Percentiles rank a stretch among this genome's conserved stretches.
Evolutionary conservation across 2,888 invertebrate genomes (phyloP).

Genomic region (Xanthorhoe spadicearia): DNA sequence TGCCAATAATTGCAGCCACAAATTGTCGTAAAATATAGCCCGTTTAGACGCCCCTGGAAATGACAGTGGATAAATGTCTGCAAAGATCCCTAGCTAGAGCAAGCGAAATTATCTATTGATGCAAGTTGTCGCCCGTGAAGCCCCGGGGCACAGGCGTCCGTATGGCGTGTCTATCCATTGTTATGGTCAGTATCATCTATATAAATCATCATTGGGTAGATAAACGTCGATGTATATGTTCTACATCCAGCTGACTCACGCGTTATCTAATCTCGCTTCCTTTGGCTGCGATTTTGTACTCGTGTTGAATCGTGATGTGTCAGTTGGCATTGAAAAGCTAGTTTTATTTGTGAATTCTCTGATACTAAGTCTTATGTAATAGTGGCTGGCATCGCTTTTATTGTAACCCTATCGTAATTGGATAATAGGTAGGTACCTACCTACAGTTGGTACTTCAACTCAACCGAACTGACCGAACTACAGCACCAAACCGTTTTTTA

Average conservation of each 20-base stretch:
- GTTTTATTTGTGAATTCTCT: background rate
- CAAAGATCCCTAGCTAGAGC: too few species aligned
- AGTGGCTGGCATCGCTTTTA: too few species aligned
- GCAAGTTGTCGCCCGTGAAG: background rate
- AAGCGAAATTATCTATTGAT: too few species aligned
- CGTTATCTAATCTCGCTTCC: constrained; percentile 67
- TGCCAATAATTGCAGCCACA: too few species aligned
- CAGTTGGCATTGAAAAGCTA: background rate
- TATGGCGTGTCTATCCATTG: constrained; percentile 6
- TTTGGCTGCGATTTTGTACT: constrained; percentile 51
- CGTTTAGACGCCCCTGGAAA: too few species aligned
- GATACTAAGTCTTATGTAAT: too few species aligned
- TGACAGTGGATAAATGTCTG: too few species aligned
- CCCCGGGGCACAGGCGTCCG: background rate
- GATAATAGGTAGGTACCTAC: too few species aligned
- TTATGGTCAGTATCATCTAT: constrained; percentile 16
- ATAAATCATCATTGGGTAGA: constrained; percentile 39
- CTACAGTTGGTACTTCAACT: too few species aligned
- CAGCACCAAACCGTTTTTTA: too few species aligned
- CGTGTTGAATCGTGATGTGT: constrained; percentile 34
- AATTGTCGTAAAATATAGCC: too few species aligned
- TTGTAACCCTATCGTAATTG: background rate
- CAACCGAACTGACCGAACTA: too few species aligned
- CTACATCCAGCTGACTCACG: constrained; percentile 55
- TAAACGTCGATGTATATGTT: constrained; percentile 50